Percentiles rank a stretch among this genome's conserved stretches.
phyloP scores from a whole-genome alignment of 2,113 vertebrate genomes.

The Chaetops frenatus region DNA sequence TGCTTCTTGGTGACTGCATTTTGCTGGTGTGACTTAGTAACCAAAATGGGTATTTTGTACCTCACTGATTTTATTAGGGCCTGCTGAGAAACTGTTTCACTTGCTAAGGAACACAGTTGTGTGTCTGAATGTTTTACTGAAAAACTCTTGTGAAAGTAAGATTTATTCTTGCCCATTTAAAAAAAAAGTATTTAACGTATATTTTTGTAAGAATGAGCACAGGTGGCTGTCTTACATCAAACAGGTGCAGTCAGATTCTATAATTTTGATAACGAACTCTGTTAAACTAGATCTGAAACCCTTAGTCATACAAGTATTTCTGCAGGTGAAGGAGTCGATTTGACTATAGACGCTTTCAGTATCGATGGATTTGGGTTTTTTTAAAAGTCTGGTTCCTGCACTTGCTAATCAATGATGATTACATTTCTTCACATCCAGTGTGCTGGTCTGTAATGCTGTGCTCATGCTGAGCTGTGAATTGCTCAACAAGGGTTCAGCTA shows the following conservation, averaged over 20 bases:
- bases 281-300: neutral
- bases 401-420: neutral
- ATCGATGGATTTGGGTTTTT: neutral
- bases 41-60: neutral
- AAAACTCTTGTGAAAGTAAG: neutral
- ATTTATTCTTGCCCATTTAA: neutral
- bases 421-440: neutral
- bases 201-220: neutral
- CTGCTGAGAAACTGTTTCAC: neutral
- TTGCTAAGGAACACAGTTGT: neutral
- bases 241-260: neutral
- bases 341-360: neutral
- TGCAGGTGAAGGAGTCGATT: neutral
- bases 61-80: neutral
- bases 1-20: neutral
- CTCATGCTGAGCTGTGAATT: conserved; percentile 19
- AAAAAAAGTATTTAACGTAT: neutral
- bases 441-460: neutral
- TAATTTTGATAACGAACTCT: neutral
- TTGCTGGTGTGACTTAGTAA: neutral
- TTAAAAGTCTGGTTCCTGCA: neutral
- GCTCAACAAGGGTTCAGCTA: neutral
- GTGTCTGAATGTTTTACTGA: neutral
- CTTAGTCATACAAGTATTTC: neutral
- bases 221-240: neutral